Base-by-base conservation (phyloP, 2,113 vertebrate genomes). In the Stegostoma tigrinum region DNA sequence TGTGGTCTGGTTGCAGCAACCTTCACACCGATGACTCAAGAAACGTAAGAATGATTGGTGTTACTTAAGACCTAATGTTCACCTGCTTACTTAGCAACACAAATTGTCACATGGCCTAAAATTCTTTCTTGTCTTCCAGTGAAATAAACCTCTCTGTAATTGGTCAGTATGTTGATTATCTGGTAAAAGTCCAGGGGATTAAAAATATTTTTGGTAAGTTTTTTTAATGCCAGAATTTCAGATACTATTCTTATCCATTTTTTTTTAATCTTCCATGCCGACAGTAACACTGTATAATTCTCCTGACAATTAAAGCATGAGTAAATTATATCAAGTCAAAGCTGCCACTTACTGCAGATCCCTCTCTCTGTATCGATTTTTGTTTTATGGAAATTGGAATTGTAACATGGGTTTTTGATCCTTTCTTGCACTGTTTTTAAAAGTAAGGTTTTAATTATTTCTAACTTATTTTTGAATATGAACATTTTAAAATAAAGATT, bases 151-250 rank as follows among this genome's bases (percentile, higher is more conserved):
- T 98, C 12, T 96, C 97, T 0, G 96, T 98, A 96, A 99, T 99
- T 96, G 96, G 52, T 89, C 98, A 97, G 38, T 99, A 99, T 19
- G 97, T 99, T 96, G 98, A 99, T 97, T 99, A 98, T 96, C 97
- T 99, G 96, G 96, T 97, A 95, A 96, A 97, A 5, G 96, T 98
- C 96, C 99, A 99, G 97, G 97, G 97, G 1, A 97, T 99, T 90
- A 98, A 97, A 96, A 98, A 95, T 0, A 95, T 99, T 95, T 99
- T 99, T 97, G 99, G 99, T 99, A 97, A 98, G 98, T 98, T 48
- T 48, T 48, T 48, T n/a, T 96, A 24, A 61, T 80, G 42, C 45
- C 34, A 19, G 27, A 55, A 30, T 66, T 91, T 27, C 48, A 0
- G 6, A 68, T 86, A 87, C 68, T 48, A 91, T 93, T 86, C 19